Evolutionary conservation across 1,140 invertebrate genomes (phyloP).

Genomic region (Zophobas atratus): DNA sequence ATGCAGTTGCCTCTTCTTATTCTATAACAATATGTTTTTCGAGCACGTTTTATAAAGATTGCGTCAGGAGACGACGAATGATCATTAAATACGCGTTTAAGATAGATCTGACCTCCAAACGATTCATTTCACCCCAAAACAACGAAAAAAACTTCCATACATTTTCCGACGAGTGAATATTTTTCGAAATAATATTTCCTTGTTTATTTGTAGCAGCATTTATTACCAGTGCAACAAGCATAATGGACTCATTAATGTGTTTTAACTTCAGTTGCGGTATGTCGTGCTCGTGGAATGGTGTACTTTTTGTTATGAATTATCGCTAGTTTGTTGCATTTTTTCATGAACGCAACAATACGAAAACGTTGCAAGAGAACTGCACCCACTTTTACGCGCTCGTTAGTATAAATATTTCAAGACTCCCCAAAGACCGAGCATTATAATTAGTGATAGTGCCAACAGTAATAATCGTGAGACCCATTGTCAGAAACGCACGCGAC

Average conservation of each 20-base stretch:
- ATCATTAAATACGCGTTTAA: conserved; percentile 30
- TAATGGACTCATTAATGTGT: conserved; percentile 9
- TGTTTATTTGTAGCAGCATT: neutral
- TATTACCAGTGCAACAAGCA: neutral
- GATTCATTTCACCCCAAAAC: neutral
- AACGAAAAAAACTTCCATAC: no score
- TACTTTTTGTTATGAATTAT: conserved; percentile 12
- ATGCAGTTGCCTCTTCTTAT: conserved; percentile 30
- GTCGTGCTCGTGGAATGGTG: neutral
- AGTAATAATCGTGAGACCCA: conserved; percentile 24
- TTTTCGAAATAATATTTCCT: neutral
- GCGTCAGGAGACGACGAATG: conserved; percentile 24
- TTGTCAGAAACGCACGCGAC: conserved; percentile 33
- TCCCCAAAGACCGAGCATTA: neutral
- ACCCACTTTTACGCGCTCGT: neutral
- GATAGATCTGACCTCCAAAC: conserved; percentile 23
- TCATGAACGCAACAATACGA: neutral
- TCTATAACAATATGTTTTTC: conserved; percentile 33
- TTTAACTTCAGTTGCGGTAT: conserved; percentile 9
- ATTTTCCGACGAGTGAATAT: no score
- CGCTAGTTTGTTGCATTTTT: conserved; percentile 15
- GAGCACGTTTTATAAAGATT: conserved; percentile 30
- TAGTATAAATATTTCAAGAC: conserved; percentile 4
- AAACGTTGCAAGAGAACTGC: neutral
- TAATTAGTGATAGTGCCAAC: conserved; percentile 35